phyloP scores from a whole-genome alignment of 2,797 vertebrate genomes.

The Momotus momota region DNA sequence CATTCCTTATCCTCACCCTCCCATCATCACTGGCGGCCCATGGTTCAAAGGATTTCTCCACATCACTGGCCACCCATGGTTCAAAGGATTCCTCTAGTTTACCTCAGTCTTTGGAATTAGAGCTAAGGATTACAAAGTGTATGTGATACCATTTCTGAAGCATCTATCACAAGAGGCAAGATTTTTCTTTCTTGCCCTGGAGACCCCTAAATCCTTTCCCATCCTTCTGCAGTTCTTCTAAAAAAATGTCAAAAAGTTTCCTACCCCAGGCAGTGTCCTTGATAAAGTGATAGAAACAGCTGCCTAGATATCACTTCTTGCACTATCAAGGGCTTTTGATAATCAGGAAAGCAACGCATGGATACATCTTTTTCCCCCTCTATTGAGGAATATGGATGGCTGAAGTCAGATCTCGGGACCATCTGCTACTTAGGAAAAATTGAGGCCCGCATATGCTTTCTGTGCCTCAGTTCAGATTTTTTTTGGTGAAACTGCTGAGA shows the following conservation, averaged over 20 bases:
- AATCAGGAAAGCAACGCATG: background rate
- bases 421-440: background rate
- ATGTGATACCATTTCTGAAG: background rate
- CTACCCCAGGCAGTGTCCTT: background rate
- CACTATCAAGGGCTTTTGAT: background rate
- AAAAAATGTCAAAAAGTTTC: background rate
- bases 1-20: background rate
- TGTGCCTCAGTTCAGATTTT: background rate
- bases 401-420: background rate
- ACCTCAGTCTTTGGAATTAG: background rate
- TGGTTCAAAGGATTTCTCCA: background rate
- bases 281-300: background rate
- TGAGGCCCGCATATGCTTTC: background rate
- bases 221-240: background rate
- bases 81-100: conserved; percentile 1
- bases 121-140: background rate
- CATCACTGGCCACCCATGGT: background rate
- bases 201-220: background rate
- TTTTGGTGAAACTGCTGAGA: background rate
- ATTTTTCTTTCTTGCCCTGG: background rate
- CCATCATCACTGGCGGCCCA: background rate
- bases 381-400: background rate
- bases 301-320: background rate
- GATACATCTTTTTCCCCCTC: background rate
- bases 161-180: background rate